Conservation (phyloP, 1,140 invertebrate genomes). For the Uloborus diversus region DNA sequence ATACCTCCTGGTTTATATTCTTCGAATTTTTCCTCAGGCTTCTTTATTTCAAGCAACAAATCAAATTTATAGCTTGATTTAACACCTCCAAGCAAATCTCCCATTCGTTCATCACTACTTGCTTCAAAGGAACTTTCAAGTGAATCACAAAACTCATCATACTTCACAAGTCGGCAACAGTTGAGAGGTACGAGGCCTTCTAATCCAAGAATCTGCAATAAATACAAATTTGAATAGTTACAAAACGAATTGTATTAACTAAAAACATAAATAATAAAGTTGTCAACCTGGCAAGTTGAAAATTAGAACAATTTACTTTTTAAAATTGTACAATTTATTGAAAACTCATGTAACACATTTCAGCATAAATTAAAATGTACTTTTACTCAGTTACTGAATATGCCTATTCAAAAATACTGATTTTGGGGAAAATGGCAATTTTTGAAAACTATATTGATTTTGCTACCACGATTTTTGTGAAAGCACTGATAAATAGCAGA, state of each 20-base stretch:
- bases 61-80: slow-evolving; percentile 69
- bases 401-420: no score
- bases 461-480: no score
- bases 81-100: slow-evolving; percentile 67
- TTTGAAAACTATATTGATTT: no score
- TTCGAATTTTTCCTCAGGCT: slow-evolving; percentile 74
- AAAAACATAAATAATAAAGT: background rate
- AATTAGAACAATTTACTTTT: no score
- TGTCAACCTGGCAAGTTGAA: no score
- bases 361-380: background rate
- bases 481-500: no score
- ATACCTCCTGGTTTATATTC: slow-evolving; percentile 74
- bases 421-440: no score
- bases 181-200: slow-evolving; percentile 71
- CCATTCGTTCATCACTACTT: slow-evolving; percentile 69
- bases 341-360: background rate
- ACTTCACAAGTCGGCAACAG: slow-evolving; percentile 78
- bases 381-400: no score
- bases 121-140: slow-evolving; percentile 78
- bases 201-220: slow-evolving; percentile 70
- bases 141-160: slow-evolving; percentile 73
- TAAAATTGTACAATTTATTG: no score
- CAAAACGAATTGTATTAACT: background rate
- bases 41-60: slow-evolving; percentile 76
- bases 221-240: background rate